Percentiles rank a stretch among this genome's conserved stretches.
These are phyloP conservation scores for Torymus texanus DNA, from an alignment of 2,888 invertebrate species.

Conservation along the genomic window DNA sequence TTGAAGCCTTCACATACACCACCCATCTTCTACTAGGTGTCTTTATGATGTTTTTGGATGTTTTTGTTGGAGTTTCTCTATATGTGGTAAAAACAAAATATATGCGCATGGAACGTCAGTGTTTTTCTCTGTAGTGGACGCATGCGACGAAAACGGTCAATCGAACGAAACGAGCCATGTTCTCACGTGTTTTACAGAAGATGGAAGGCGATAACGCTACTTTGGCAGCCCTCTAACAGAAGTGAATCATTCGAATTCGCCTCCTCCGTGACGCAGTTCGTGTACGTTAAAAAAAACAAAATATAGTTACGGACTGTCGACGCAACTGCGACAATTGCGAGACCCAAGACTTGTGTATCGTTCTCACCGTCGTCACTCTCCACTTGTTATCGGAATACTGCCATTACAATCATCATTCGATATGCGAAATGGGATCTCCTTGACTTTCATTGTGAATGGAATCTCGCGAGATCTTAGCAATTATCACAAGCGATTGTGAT, in stretches of 20 bases:
- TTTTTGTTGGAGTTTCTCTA: slow-evolving; percentile 51
- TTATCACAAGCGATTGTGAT: slow-evolving; percentile 35
- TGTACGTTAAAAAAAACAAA: slow-evolving; percentile 34
- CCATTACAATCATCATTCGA: slow-evolving; percentile 44
- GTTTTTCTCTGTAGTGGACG: slow-evolving; percentile 57
- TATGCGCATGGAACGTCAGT: slow-evolving; percentile 55
- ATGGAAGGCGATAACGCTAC: slow-evolving; percentile 74
- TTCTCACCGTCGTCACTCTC: slow-evolving; percentile 41
- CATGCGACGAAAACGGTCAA: slow-evolving; percentile 51
- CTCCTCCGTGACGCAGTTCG: slow-evolving; percentile 35
- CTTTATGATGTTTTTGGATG: slow-evolving; percentile 31
- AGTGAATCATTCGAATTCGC: slow-evolving; percentile 68
- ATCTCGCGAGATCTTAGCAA: slow-evolving; percentile 29
- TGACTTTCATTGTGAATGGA: slow-evolving; percentile 46
- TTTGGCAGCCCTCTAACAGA: slow-evolving; percentile 74
- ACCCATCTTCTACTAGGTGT: slow-evolving; percentile 46
- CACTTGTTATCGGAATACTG: slow-evolving; percentile 54
- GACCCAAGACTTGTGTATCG: slow-evolving; percentile 48
- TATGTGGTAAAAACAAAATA: slow-evolving; percentile 42
- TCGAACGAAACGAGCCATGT: slow-evolving; percentile 51
- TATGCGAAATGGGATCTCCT: slow-evolving; percentile 27
- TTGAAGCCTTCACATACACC: slow-evolving; percentile 29
- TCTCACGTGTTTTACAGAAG: slow-evolving; percentile 74
- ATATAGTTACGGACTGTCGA: slow-evolving; percentile 43
- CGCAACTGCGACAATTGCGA: slow-evolving; percentile 49